A percentile compares a stretch with the other conserved stretches of the same genome.
phyloP scores from a whole-genome alignment of 2,888 invertebrate species.

The Lasioglossum marginatum region DNA sequence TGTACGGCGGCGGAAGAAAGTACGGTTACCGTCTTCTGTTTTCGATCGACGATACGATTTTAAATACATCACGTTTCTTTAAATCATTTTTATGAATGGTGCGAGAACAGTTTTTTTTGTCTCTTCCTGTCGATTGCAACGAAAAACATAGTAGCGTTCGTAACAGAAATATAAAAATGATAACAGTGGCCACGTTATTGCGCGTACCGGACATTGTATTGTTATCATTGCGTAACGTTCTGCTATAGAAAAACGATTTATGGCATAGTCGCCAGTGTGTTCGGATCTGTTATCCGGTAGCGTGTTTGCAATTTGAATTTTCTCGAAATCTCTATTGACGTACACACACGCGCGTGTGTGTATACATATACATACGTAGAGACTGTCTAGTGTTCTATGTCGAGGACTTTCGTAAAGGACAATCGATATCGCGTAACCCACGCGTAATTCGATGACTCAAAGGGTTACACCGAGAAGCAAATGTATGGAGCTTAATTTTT shows the following conservation, averaged over 20 bases:
- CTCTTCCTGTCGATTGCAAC: background rate
- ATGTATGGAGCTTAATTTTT: background rate
- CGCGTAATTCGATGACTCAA: constrained; percentile 35
- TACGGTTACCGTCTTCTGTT: background rate
- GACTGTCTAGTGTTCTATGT: constrained; percentile 23
- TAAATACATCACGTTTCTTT: background rate
- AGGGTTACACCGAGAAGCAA: constrained; percentile 25
- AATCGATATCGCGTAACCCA: constrained; percentile 52
- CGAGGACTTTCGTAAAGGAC: constrained; percentile 41
- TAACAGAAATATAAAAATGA: background rate
- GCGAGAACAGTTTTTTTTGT: background rate
- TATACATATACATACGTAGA: background rate
- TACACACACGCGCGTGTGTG: background rate
- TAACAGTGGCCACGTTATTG: background rate
- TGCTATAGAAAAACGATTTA: background rate
- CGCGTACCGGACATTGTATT: background rate
- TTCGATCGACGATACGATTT: background rate
- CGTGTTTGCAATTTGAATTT: constrained; percentile 1
- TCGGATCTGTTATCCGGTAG: background rate
- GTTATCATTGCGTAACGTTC: background rate
- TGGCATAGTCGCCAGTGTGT: too few relatives aligned
- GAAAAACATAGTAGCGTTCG: background rate
- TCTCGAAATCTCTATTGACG: constrained; percentile 15
- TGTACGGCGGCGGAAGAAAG: background rate
- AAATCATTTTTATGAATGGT: background rate